Evolutionary conservation across 2,888 invertebrate genomes (phyloP), one percentile per base, ranked within the genome.

Genomic region (Ophion slaviceki): DNA sequence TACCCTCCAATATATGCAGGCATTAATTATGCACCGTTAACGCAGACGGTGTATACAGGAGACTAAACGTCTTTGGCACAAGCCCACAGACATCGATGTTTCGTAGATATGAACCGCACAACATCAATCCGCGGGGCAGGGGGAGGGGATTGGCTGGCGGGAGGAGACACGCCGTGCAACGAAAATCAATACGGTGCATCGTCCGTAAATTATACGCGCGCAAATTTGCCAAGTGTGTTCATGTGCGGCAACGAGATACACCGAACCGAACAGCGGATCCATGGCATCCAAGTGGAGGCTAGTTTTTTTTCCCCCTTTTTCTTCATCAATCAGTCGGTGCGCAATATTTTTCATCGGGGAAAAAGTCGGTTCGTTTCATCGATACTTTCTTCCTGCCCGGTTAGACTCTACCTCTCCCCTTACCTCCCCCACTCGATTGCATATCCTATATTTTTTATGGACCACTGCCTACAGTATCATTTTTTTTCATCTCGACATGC

Each of bases 161-260:
- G 24, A 53, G n/a, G 45, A 45, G 53, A 59, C 59, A 53, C 78
- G 32, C 74, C 14, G 17, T 61, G 45, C 62, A 62, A 11, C 40
- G 71, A 64, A 71, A 82, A 82, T 82, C 82, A 78, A 78, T 82
- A 82, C 71, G 36, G 24, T 72, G 78, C 78, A 71, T 76, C 76
- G 70, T 72, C 59, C 77, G 71, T 64, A 57, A 72, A 78, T 82
- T 67, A 77, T 72, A 79, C 68, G 62, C 66, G 68, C 24, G 53
- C 45, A 59, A 36, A 76, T 70, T 36, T 20, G 17, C 57, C 53
- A 67, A 20, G 32, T 57, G 10, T 72, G 3, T 3, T n/a, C 57
- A 28, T 36, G 64, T 17, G 64, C 64, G 36, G 64, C 17, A 32
- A 32, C 64, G 24, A 7, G n/a, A n/a, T 20, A 10, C 10, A 67